Conservation (phyloP, 1,140 invertebrate genomes). For the Arion vulgaris region DNA sequence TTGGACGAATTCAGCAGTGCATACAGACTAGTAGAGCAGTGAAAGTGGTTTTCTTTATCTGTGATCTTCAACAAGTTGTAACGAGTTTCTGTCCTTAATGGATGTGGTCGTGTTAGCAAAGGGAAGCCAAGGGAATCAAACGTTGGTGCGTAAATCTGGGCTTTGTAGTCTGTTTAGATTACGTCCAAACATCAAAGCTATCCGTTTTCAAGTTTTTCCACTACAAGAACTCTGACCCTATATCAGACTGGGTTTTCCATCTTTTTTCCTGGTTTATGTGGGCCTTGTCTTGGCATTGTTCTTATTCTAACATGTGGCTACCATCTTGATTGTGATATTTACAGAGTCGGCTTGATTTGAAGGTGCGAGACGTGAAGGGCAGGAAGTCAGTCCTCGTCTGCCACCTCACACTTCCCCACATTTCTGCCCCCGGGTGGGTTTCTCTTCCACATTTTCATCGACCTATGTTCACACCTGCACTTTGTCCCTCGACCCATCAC, state of each 20-base stretch:
- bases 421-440: background rate
- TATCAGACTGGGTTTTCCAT: background rate
- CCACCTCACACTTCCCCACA: background rate
- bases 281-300: background rate
- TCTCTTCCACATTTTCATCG: background rate
- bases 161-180: background rate
- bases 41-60: too few species aligned
- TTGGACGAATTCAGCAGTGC: too few species aligned
- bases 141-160: background rate
- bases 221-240: background rate
- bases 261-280: background rate
- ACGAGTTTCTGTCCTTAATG: background rate
- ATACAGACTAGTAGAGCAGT: too few species aligned
- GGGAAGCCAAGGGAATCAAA: background rate
- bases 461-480: background rate
- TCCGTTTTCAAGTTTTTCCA: background rate
- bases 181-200: background rate
- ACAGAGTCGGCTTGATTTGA: conserved; percentile 17
- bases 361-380: conserved; percentile 14
- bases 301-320: conserved; percentile 16
- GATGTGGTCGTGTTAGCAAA: background rate
- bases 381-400: background rate
- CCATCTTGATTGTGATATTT: conserved; percentile 34
- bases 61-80: too few species aligned
- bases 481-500: background rate